Conservation (phyloP, 2,113 vertebrate species). For the Tauraco erythrolophus region DNA sequence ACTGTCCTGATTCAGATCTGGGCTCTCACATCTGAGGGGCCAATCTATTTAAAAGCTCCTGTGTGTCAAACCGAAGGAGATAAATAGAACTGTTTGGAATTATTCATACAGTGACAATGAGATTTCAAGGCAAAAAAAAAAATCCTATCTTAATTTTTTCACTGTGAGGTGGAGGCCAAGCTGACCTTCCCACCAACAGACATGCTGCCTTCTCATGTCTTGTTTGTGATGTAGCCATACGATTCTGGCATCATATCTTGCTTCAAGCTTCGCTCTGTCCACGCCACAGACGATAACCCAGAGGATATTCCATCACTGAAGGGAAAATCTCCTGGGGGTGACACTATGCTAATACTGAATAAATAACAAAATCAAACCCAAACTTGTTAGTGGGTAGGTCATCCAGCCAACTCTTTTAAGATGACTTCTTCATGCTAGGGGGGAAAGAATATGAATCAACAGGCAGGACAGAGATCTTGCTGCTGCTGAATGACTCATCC, state of each 20-base stretch:
- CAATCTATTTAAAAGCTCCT: conserved; percentile 55
- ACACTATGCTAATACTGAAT: conserved; percentile 64
- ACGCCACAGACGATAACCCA: background rate
- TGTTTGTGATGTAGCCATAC: background rate
- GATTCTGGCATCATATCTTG: background rate
- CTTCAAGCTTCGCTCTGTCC: background rate
- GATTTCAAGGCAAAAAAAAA: conserved; percentile 3
- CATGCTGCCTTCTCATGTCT: background rate
- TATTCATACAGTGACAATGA: background rate
- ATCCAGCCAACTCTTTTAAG: conserved; percentile 35
- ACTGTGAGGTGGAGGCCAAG: background rate
- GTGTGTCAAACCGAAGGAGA: background rate
- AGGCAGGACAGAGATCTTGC: conserved; percentile 59
- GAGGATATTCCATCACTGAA: background rate
- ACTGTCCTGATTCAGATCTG: background rate
- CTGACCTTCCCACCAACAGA: background rate
- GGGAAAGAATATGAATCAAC: conserved; percentile 67
- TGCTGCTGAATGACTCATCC: conserved; percentile 57
- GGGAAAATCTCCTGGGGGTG: conserved; percentile 17
- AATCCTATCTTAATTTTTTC: background rate
- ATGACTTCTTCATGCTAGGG: background rate
- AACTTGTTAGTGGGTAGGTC: conserved; percentile 46
- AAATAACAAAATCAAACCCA: conserved; percentile 52
- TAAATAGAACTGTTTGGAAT: background rate
- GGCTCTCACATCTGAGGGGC: background rate